These are phyloP conservation scores for Antitype chi DNA, from an alignment of 2,888 invertebrate genomes.

Conservation along the genomic window DNA sequence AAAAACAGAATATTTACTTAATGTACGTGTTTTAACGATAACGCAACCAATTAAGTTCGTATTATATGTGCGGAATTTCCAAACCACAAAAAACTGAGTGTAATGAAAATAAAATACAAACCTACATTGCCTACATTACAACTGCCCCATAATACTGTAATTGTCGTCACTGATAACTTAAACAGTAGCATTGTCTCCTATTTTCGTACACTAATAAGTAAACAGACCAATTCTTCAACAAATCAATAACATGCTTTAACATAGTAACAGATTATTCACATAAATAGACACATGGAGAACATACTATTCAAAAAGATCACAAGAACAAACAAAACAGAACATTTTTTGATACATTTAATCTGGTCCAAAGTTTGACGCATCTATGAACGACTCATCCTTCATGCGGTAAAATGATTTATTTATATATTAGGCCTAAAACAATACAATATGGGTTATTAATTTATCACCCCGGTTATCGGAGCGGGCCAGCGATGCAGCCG, in stretches of 20 bases:
- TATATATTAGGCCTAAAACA: slow-evolving; percentile 40
- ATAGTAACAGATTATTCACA: too few species aligned
- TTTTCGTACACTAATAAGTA: not conserved
- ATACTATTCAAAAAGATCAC: not conserved
- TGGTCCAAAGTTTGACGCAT: slow-evolving; percentile 20
- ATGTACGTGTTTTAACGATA: slow-evolving; percentile 24
- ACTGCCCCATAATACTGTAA: not conserved
- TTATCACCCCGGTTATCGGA: slow-evolving; percentile 60
- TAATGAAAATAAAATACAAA: slow-evolving; percentile 10
- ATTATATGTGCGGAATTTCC: slow-evolving; percentile 26
- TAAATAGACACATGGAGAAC: not conserved
- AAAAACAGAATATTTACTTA: slow-evolving; percentile 14
- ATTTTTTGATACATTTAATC: not conserved
- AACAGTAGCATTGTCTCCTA: slow-evolving; percentile 2
- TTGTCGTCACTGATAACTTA: not conserved
- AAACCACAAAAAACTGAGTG: slow-evolving; percentile 11
- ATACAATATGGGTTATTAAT: slow-evolving; percentile 45
- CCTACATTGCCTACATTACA: not conserved
- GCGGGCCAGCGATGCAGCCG: slow-evolving; percentile 62
- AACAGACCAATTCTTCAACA: not conserved
- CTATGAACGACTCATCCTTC: slow-evolving; percentile 22
- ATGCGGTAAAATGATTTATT: slow-evolving; percentile 19
- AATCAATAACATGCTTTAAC: not conserved
- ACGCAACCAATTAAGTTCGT: slow-evolving; percentile 21
- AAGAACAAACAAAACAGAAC: slow-evolving; percentile 2